phyloP scores from a whole-genome alignment of 2,797 vertebrate genomes.

The Urocyon cinereoargenteus region DNA sequence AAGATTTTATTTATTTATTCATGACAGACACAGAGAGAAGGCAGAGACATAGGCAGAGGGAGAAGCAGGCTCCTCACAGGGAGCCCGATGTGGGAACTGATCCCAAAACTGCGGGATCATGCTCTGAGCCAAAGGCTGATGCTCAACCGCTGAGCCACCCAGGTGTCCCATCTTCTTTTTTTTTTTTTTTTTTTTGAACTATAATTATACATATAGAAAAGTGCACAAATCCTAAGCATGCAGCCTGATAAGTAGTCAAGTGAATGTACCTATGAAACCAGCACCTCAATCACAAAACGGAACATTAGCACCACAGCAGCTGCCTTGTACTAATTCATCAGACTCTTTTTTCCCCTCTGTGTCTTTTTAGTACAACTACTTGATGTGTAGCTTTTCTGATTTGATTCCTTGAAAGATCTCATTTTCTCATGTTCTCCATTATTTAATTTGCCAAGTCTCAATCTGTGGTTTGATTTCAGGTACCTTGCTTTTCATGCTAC shows the following conservation, averaged over 20 bases:
- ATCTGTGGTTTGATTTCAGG: not conserved
- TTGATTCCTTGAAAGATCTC: slow-evolving; percentile 44
- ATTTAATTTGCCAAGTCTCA: slow-evolving; percentile 9
- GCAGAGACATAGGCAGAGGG: no score
- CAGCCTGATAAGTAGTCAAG: not conserved
- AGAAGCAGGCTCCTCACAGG: no score
- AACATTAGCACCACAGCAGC: not conserved
- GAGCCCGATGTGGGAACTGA: no score
- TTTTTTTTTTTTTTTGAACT: not conserved
- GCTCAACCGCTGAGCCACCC: no score
- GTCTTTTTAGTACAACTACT: not conserved
- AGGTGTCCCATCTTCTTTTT: not conserved
- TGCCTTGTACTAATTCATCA: not conserved
- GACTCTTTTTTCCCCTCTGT: not conserved
- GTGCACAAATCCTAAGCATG: not conserved
- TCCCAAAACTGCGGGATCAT: no score
- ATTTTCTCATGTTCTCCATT: not conserved
- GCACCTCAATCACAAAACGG: not conserved
- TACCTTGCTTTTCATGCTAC: slow-evolving; percentile 16
- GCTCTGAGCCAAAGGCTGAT: no score
- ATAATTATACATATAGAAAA: not conserved
- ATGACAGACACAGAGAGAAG: no score
- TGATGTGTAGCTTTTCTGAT: slow-evolving; percentile 3
- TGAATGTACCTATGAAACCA: not conserved
- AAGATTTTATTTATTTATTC: no score